Base-by-base conservation (phyloP, 1,140 invertebrate genomes). In the Leucophenga varia region DNA sequence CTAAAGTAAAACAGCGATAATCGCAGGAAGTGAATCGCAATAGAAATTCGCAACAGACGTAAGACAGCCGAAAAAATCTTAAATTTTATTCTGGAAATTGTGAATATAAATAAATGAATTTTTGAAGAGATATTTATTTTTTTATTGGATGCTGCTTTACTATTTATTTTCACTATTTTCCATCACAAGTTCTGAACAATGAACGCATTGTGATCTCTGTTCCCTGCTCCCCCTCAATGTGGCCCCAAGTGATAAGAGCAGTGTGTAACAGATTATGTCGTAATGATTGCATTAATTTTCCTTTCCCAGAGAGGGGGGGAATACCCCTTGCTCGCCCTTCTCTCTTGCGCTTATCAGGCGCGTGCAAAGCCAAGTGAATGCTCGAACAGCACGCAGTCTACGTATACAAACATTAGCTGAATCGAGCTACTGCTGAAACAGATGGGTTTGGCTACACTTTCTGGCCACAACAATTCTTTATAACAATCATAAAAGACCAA, bases 231-330 rank as follows among this genome's bases (percentile, higher is more conserved):
- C 35, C 13, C 20, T 43, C 40, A 18, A 30, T 25, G 18, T 39
- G 39, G 38, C 40, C 38, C 25, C 32, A 13, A 18, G 40, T 34
- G 59, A 61, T 63, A 61, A 61, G 59, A 35, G 9, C 17, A 32
- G 18, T 17, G 10, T 40, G 36, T 35, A 35, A 44, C 31, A 43
- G 48, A 60, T 58, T 58, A 52, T 58, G 51, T 49, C 44, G 43
- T 32, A 43, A 46, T 61, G 51, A 61, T 55, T 61, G 55, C 53
- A 63, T 61, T 55, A 43, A 41, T 61, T 49, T 49, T 43, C 47
- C 39, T 43, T 42, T 32, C 19, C 19, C 38, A 35, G 22, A 41
- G 30, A 34, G 18, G 20, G 28, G 34, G 13, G 0, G n/a, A n/a
- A n/a, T n/a, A n/a, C n/a, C n/a, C n/a, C n/a, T 8, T 20, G n/a